A percentile compares a stretch with the other conserved stretches of the same genome.
These are phyloP conservation scores for Syrrhaptes paradoxus DNA, from an alignment of 2,113 vertebrate genomes.

Conservation along the genomic window DNA sequence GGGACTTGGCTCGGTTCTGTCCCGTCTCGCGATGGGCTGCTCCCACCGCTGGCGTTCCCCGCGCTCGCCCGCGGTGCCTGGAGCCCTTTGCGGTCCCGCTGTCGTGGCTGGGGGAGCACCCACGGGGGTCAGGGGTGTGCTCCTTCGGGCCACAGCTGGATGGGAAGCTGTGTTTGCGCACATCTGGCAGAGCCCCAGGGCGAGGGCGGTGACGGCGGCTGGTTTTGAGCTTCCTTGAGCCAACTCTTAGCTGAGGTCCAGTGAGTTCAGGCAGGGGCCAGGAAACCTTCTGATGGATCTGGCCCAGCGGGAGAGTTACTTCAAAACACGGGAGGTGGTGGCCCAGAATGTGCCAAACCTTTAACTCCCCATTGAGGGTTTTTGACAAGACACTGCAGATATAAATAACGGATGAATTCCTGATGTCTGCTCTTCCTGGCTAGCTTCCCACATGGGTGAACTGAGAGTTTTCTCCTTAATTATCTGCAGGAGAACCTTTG, in stretches of 20 bases:
- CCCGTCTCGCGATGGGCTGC: accelerated
- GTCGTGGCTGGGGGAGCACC: accelerated
- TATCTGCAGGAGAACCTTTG: conserved; percentile 67
- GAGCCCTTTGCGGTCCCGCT: neutral
- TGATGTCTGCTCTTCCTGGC: conserved; percentile 59
- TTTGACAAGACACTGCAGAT: conserved; percentile 20
- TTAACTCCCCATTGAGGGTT: conserved; percentile 31
- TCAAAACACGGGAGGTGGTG: conserved; percentile 21
- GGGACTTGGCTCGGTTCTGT: neutral
- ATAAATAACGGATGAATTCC: conserved; percentile 69
- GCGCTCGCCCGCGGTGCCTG: accelerated
- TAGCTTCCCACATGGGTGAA: conserved; percentile 54
- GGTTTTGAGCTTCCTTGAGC: neutral
- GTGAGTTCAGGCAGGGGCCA: neutral
- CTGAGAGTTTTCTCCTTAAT: conserved; percentile 67
- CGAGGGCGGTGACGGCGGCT: neutral
- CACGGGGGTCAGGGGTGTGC: too few species aligned
- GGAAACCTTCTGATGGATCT: neutral
- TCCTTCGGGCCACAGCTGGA: accelerated
- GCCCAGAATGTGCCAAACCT: neutral
- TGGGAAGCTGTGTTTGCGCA: accelerated
- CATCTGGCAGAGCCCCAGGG: neutral
- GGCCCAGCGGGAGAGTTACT: neutral
- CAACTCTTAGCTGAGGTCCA: neutral
- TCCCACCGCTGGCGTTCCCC: accelerated